These are phyloP conservation scores for Melanaphis sacchari DNA, from an alignment of 1,140 invertebrate species.

Conservation along the genomic window DNA sequence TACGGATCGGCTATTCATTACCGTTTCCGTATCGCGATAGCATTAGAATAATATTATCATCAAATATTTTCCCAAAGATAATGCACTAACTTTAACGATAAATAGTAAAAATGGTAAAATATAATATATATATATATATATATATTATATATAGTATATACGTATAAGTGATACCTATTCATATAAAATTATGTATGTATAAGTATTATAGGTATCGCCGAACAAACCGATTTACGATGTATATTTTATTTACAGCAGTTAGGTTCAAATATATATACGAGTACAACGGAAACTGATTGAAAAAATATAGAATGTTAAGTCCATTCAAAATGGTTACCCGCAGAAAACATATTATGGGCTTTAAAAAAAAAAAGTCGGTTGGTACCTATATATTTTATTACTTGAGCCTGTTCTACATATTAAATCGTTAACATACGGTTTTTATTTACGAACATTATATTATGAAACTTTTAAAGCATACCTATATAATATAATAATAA, in stretches of 20 bases:
- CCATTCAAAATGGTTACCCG: not conserved
- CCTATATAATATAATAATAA: not conserved
- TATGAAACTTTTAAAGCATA: not conserved
- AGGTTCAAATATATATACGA: not conserved
- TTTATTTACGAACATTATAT: constrained; percentile 19
- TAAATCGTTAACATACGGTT: not conserved
- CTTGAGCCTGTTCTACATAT: not conserved
- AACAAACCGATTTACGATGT: not conserved
- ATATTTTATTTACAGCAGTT: not conserved
- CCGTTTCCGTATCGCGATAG: not conserved
- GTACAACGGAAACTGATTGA: not conserved
- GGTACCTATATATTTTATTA: not conserved
- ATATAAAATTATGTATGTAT: not conserved
- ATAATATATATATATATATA: not conserved
- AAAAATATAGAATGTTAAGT: not conserved
- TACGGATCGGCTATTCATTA: not conserved
- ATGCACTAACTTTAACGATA: not conserved
- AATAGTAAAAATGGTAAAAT: not conserved
- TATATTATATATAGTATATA: too few relatives aligned
- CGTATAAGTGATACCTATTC: not conserved
- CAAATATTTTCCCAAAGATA: not conserved
- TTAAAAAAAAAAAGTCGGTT: not conserved
- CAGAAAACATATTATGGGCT: not conserved
- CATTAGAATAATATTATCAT: not conserved
- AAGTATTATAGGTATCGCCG: not conserved